These are phyloP conservation scores for Penaeus indicus DNA, from an alignment of 1,140 invertebrate genomes.

Conservation along the genomic window DNA sequence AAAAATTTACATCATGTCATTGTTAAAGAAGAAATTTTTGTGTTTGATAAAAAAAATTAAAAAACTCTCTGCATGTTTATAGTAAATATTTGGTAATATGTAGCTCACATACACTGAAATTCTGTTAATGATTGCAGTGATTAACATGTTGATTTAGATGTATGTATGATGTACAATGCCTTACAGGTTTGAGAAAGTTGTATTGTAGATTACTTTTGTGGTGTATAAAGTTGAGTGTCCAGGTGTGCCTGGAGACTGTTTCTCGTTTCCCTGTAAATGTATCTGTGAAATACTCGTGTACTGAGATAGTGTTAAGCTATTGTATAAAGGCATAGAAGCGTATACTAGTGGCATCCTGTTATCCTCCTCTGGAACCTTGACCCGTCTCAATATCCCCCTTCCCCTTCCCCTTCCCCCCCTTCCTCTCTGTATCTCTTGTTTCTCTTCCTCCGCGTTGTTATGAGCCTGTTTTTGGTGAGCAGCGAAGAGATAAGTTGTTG, in stretches of 20 bases:
- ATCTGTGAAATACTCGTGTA: conserved; percentile 60
- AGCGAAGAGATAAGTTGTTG: conserved; percentile 25
- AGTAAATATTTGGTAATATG: conserved; percentile 35
- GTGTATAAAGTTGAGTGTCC: conserved; percentile 47
- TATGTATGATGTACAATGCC: conserved; percentile 57
- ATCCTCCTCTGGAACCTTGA: neutral
- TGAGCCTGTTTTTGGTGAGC: conserved; percentile 40
- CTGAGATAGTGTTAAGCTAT: conserved; percentile 51
- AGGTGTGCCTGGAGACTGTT: conserved; percentile 40
- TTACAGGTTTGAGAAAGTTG: conserved; percentile 56
- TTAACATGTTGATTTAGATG: conserved; percentile 38
- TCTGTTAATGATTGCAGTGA: conserved; percentile 21
- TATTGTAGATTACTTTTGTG: conserved; percentile 56
- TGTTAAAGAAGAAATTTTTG: neutral
- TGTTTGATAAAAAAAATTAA: conserved; percentile 27
- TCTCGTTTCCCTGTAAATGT: conserved; percentile 56
- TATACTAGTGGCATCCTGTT: conserved; percentile 48
- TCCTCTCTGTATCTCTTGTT: conserved; percentile 15
- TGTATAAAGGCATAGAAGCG: conserved; percentile 58
- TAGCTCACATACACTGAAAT: conserved; percentile 40
- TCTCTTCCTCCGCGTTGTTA: conserved; percentile 23
- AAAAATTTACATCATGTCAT: no score
- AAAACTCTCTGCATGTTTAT: conserved; percentile 32
- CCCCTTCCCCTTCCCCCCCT: neutral
- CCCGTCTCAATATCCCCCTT: neutral